Evolutionary conservation across 2,797 vertebrate species (phyloP).

Genomic region (Streptopelia turtur): DNA sequence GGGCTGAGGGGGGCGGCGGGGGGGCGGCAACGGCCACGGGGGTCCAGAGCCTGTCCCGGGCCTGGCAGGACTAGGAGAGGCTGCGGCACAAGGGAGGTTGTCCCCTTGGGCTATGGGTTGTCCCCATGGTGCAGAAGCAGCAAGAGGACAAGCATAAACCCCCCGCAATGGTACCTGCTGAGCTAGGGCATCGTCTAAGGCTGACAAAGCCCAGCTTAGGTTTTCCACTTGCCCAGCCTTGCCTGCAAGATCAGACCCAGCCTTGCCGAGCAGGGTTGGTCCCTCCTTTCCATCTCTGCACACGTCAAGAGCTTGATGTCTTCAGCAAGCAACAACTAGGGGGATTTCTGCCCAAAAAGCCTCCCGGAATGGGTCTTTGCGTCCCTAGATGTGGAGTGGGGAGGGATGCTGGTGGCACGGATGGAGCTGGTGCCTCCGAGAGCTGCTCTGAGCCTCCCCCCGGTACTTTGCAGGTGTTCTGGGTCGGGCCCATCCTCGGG

Average conservation of each 20-base stretch:
- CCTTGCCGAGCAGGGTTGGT: background rate
- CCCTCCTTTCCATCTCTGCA: background rate
- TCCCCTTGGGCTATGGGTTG: background rate
- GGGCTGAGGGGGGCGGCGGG: background rate
- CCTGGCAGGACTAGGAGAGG: background rate
- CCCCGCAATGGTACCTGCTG: accelerated
- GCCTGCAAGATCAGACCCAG: background rate
- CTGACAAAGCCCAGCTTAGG: background rate
- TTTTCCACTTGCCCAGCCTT: background rate
- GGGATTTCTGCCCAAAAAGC: background rate
- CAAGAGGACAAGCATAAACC: background rate
- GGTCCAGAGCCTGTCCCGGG: background rate
- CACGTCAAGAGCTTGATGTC: background rate
- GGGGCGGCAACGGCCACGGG: accelerated
- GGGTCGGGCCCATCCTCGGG: constrained; percentile 81
- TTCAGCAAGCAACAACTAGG: background rate
- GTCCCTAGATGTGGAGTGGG: accelerated
- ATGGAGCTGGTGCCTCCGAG: background rate
- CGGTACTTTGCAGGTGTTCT: constrained; percentile 77
- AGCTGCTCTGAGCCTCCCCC: background rate
- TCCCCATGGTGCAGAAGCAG: background rate
- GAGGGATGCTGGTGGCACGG: background rate
- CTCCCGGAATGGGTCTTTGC: accelerated
- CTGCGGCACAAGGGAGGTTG: background rate
- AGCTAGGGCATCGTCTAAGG: background rate